phyloP scores from a whole-genome alignment of 2,113 vertebrate genomes.

The Zingel zingel region DNA sequence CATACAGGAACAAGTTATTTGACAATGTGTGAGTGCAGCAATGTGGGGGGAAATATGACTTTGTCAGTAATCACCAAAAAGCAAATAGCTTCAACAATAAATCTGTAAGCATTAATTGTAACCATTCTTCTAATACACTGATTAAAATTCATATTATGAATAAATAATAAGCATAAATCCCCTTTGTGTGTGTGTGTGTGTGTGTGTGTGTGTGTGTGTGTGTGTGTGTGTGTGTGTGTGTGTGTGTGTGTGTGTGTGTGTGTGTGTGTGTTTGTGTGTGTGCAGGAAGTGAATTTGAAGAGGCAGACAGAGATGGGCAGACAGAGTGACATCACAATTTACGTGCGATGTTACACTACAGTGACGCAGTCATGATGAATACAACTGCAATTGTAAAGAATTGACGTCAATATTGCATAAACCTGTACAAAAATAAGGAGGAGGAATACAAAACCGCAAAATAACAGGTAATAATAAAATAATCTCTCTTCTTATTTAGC shows the following conservation, averaged over 20 bases:
- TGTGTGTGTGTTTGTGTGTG: conserved; percentile 1
- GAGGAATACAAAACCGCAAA: no score
- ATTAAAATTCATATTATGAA: conserved; percentile 13
- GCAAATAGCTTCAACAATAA: neutral
- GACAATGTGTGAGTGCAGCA: neutral
- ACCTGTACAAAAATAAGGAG: neutral
- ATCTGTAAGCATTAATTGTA: neutral
- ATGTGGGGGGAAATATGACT: neutral
- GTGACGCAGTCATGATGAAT: conserved; percentile 67
- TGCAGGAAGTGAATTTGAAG: conserved; percentile 18
- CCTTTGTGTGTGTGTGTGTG: neutral
- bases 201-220: conserved; percentile 22
- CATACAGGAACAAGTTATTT: neutral
- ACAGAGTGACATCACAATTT: conserved; percentile 70
- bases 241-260: conserved; percentile 8
- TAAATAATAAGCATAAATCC: neutral
- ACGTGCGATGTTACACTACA: conserved; percentile 63
- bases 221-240: neutral
- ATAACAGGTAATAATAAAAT: neutral
- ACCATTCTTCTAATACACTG: neutral
- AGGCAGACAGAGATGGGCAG: conserved; percentile 20
- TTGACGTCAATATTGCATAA: conserved; percentile 29
- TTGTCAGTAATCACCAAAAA: neutral
- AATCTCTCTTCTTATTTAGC: neutral
- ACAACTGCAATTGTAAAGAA: conserved; percentile 51